Base-by-base conservation (phyloP, 2,797 vertebrate species). In the Sebastes trivittatus region DNA sequence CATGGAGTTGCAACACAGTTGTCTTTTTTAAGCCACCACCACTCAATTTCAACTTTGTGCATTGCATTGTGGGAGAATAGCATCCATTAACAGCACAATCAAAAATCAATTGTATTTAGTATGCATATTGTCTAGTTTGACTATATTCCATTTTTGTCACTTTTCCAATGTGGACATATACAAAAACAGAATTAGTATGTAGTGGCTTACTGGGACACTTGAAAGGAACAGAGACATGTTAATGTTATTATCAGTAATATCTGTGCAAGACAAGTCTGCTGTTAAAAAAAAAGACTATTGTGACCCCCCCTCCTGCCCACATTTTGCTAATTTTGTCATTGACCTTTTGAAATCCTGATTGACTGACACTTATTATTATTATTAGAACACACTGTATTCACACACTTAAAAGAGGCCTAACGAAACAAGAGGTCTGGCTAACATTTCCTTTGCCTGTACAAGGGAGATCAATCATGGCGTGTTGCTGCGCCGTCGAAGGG, bases 391-490 rank as follows among this genome's bases (percentile, higher is more conserved):
- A 91, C 88, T 71, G 88, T 93, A 95, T 95, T 92, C 91, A 89
- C 91, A 81, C 75, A 82, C 69, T 77, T 85, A 84, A 85, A 49
- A 82, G 82, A 88, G 83, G 86, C 86, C 85, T 80, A 92, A 88
- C 75, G 38, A 82, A 92, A 89, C 87, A 61, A 61, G 62, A 70
- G 81, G 81, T 76, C 91, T 92, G 94, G 89, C 94, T 93, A 95
- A 95, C 95, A 94, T 97, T 97, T 96, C 95, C 95, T 93, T 97
- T 97, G 96, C 94, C 88, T 67, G 82, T 88, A 93, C 90, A 93
- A 92, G 95, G 94, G 95, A 96, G 97, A 99, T 99, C 98, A 99
- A 98, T 99, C 98, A 99, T 96, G 89, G 77, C 83, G 71, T 87
- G 92, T 88, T 88, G 92, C 94, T 81, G 88, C 54, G 80, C 94